Percentiles rank a stretch among this genome's conserved stretches.
Conservation (phyloP, 1,140 invertebrate species). For the Caerostris darwini region DNA sequence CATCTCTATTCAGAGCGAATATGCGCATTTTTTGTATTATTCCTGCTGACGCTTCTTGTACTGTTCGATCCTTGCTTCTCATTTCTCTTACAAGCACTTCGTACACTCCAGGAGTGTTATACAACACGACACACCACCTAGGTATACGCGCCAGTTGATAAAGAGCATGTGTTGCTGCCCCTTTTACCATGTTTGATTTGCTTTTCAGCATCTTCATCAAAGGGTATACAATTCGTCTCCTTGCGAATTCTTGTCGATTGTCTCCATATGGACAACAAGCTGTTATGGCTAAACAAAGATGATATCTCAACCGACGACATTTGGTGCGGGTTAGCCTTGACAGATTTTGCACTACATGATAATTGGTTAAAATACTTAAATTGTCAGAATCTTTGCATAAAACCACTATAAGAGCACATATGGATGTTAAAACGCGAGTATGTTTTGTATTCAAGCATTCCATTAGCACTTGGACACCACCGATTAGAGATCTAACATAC, state of each 20-base stretch:
- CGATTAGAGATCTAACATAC: conserved; percentile 59
- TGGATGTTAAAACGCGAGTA: conserved; percentile 47
- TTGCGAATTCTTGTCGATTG: conserved; percentile 60
- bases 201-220: conserved; percentile 60
- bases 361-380: conserved; percentile 54
- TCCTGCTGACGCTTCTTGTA: conserved; percentile 58
- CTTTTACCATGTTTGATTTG: conserved; percentile 8
- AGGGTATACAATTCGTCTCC: conserved; percentile 30
- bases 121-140: conserved; percentile 62
- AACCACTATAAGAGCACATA: conserved; percentile 65
- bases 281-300: conserved; percentile 72
- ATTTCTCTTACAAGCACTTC: conserved; percentile 38
- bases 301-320: conserved; percentile 55
- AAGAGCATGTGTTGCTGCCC: conserved; percentile 55
- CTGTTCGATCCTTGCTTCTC: conserved; percentile 42
- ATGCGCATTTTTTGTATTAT: conserved; percentile 69
- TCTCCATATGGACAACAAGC: conserved; percentile 28
- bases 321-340: conserved; percentile 44
- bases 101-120: conserved; percentile 52
- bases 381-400: conserved; percentile 58
- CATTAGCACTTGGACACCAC: conserved; percentile 56
- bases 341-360: conserved; percentile 48
- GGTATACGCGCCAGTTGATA: conserved; percentile 47
- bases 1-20: conserved; percentile 55
- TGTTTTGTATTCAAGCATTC: conserved; percentile 31